Evolutionary conservation across 2,888 invertebrate species (phyloP), one percentile per base, ranked within the genome.

Genomic region (Leptinotarsa haldemani): DNA sequence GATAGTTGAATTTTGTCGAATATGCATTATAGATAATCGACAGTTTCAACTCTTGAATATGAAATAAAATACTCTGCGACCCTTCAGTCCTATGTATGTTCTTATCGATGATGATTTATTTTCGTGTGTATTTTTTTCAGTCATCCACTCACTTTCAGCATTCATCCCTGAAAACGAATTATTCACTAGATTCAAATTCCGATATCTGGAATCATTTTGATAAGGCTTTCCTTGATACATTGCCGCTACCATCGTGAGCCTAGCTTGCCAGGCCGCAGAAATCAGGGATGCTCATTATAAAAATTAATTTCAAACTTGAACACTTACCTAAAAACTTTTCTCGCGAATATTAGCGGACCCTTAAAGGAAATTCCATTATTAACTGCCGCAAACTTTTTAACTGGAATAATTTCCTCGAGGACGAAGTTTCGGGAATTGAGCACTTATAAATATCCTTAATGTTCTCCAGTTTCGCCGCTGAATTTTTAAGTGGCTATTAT

Each of bases 331-430:
- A 65, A 79, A 80, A 77, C 70, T 81, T 81, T 81, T 78, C 78
- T 77, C 78, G 79, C 75, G 78, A 79, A 82, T 81, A 83, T 84
- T 84, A 84, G 82, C 83, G 76, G 78, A 77, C 76, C 71, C 78
- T 83, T 84, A 81, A 84, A 82, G 82, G 82, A 80, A 80, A 80
- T 79, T 80, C 81, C 80, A 79, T 78, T 79, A 80, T 79, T 77
- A 79, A 77, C 76, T 76, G 69, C 65, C 20, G 20, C 15, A 20
- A 70, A 70, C 63, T 70, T 70, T 74, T 74, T 69, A 70, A 74
- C 76, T 74, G 69, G 68, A 52, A 58, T 73, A 74, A 68, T 68
- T 56, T 68, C 68, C 68, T 68, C 53, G 20, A 15, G 68, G 30
- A 30, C 12, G 18, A 40, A 61, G 61, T 61, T 61, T 40, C n/a